Conservation (phyloP, 2,888 invertebrate genomes). For the Chromoteleia sp. region DNA sequence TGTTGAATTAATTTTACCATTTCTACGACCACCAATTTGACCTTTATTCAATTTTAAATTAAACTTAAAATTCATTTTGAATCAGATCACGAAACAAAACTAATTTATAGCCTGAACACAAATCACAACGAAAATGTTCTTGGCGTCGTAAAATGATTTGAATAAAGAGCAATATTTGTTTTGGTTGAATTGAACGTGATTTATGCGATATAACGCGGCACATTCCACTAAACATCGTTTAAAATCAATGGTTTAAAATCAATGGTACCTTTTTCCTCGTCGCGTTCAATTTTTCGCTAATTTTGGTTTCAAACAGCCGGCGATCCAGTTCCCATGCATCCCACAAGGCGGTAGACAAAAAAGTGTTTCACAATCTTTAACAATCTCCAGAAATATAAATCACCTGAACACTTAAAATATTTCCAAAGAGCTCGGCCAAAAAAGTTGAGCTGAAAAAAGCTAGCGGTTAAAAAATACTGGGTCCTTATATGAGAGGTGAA, state of each 20-base stretch:
- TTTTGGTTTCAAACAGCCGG: slow-evolving; percentile 1
- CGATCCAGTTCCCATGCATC: slow-evolving; percentile 41
- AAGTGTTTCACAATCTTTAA: slow-evolving; percentile 30
- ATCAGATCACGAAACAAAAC: too few species aligned
- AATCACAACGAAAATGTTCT: too few species aligned
- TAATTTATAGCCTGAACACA: too few species aligned
- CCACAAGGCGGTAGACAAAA: background rate
- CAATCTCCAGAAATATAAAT: slow-evolving; percentile 41
- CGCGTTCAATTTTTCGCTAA: slow-evolving; percentile 9
- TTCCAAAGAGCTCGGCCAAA: slow-evolving; percentile 24
- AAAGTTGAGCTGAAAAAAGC: slow-evolving; percentile 4
- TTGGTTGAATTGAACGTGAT: too few species aligned
- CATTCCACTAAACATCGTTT: background rate
- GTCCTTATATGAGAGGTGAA: slow-evolving; percentile 48
- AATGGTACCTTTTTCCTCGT: background rate
- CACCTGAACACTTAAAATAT: slow-evolving; percentile 42
- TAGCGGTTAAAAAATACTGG: slow-evolving; percentile 33
- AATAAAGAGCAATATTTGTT: too few species aligned
- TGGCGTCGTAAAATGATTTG: too few species aligned
- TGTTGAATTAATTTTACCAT: too few species aligned
- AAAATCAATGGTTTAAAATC: background rate
- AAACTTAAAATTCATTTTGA: too few species aligned
- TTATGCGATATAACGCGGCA: background rate
- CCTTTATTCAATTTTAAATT: too few species aligned
- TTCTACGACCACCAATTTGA: too few species aligned